Evolutionary conservation across 1,140 invertebrate genomes (phyloP), one percentile per base, ranked within the genome.

Genomic region (Diachasma alloeum): DNA sequence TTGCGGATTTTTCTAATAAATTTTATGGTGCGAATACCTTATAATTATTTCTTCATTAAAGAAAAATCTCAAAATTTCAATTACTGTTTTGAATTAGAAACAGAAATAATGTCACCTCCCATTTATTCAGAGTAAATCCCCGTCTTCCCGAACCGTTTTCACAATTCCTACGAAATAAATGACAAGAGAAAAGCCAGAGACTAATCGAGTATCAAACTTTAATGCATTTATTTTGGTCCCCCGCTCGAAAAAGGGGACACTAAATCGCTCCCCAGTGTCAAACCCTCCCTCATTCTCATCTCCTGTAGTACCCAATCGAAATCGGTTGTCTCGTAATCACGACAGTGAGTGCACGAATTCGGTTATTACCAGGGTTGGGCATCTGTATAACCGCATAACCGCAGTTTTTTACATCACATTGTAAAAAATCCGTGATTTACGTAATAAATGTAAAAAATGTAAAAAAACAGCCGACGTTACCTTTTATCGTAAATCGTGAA

Each of bases 121-220:
- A 63, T 63, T 63, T 26, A 63, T 63, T 19, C 24, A 15, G 13
- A 19, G 48, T 24, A 26, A 63, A 26, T 63, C 22, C 59, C 24
- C 15, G 22, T 63, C 24, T 63, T 19, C 22, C 24, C 13, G 19
- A 31, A 63, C 4, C 4, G 24, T 26, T 63, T 24, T 10, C 59
- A 10, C 22, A 31, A 24, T 11, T 22, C 59, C 59, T 26, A 0
- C 22, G 24, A 31, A 63, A 63, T 63, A 63, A 63, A 63, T 63
- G 59, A 22, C 59, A 10, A 26, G 19, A 63, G 59, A 0, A 46
- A 42, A 44, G 53, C 71, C 46, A 1, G 46, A 19, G 10, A 24
- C 42, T 6, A 31, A 6, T 10, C 48, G 70, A 46, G 48, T 24
- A 63, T 63, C 24, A 72, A 72, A 72, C 71, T 72, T 72, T 72